Evolutionary conservation across 2,797 vertebrate species (phyloP).

Genomic region (Channa striata): DNA sequence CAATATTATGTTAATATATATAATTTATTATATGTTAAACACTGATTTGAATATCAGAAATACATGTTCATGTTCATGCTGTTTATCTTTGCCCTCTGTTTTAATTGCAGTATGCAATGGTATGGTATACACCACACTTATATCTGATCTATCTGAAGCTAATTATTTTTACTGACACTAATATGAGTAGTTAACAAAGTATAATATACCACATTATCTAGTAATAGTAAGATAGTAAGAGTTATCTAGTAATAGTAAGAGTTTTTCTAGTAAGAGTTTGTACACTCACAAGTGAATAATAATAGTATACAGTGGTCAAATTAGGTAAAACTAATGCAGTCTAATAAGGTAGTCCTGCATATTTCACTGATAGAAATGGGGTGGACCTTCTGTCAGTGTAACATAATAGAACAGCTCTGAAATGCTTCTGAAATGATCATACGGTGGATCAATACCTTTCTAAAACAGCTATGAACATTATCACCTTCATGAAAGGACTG

Average conservation of each 20-base stretch:
- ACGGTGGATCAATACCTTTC: too few species aligned
- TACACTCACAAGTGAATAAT: too few species aligned
- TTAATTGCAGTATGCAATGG: constrained; percentile 7
- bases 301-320: not conserved
- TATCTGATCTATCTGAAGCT: constrained; percentile 1
- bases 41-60: constrained; percentile 14
- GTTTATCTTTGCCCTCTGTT: not conserved
- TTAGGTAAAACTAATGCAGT: not conserved
- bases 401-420: too few species aligned
- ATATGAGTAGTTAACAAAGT: not conserved
- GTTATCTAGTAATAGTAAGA: too few species aligned
- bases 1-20: too few species aligned
- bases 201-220: not conserved
- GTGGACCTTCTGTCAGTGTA: too few species aligned
- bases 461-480: too few species aligned
- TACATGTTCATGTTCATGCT: constrained; percentile 7
- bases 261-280: too few species aligned
- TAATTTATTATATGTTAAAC: constrained; percentile 18
- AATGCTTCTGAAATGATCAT: too few species aligned
- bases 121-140: not conserved
- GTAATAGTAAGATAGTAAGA: too few species aligned
- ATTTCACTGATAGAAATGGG: not conserved
- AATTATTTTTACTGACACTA: not conserved
- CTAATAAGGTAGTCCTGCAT: not conserved
- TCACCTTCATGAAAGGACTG: too few species aligned